Percentiles rank a stretch among this genome's conserved stretches.
phyloP scores from a whole-genome alignment of 2,888 invertebrate genomes.

The Epinotia demarniana region DNA sequence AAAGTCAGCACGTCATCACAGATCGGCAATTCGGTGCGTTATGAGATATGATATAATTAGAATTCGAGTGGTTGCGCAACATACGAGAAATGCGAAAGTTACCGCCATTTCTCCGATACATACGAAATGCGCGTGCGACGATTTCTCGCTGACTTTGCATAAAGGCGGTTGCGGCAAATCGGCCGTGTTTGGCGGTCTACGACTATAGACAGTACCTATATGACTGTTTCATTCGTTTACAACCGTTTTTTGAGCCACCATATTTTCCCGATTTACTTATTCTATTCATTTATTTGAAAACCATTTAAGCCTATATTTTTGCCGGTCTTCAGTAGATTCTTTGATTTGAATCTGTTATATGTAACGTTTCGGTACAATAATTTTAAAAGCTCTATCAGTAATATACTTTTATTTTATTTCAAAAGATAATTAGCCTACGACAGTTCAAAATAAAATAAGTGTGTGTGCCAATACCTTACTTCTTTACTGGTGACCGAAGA shows the following conservation, averaged over 20 bases:
- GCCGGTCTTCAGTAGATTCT: background rate
- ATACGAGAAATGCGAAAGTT: slow-evolving; percentile 70
- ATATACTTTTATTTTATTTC: background rate
- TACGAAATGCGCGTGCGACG: slow-evolving; percentile 53
- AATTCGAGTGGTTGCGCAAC: slow-evolving; percentile 61
- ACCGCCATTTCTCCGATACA: slow-evolving; percentile 63
- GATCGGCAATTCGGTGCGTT: slow-evolving; percentile 45
- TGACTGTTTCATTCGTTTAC: background rate
- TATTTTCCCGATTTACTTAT: too few species aligned
- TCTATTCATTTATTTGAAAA: too few species aligned
- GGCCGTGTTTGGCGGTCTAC: background rate
- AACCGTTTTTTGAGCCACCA: background rate
- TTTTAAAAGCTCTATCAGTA: background rate
- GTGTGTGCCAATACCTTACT: background rate
- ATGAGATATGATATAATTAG: slow-evolving; percentile 61
- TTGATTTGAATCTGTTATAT: background rate
- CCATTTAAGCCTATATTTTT: too few species aligned
- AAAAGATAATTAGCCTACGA: too few species aligned
- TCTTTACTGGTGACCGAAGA: too few species aligned
- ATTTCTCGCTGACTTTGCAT: slow-evolving; percentile 72
- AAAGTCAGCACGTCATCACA: slow-evolving; percentile 33
- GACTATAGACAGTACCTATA: background rate
- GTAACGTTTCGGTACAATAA: background rate
- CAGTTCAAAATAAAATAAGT: background rate
- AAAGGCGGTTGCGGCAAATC: slow-evolving; percentile 48